These are phyloP conservation scores for Conistra vaccinii DNA, from an alignment of 2,888 invertebrate species.

Conservation along the genomic window DNA sequence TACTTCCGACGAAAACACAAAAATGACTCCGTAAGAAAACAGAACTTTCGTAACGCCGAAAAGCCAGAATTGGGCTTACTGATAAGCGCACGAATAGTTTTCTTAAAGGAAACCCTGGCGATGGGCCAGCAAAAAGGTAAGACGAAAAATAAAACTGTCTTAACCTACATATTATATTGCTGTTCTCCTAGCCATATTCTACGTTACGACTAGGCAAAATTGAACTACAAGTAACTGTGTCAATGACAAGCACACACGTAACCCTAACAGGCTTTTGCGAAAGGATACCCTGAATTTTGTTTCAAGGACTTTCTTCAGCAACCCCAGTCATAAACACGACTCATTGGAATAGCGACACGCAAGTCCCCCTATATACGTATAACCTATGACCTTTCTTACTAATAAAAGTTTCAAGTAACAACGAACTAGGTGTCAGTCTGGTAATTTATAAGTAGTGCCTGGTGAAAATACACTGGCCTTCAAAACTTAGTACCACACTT, in stretches of 20 bases:
- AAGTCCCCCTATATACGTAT: conserved; percentile 68
- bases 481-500: too few relatives aligned
- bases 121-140: conserved; percentile 57
- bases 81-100: conserved; percentile 54
- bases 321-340: conserved; percentile 71
- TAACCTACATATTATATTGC: conserved; percentile 38
- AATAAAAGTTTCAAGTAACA: conserved; percentile 55
- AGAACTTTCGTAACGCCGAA: conserved; percentile 7
- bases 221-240: conserved; percentile 70
- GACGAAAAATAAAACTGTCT: conserved; percentile 56
- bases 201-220: conserved; percentile 32
- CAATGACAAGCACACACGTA: conserved; percentile 74
- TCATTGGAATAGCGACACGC: conserved; percentile 76
- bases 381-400: conserved; percentile 73
- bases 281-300: conserved; percentile 73
- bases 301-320: conserved; percentile 77
- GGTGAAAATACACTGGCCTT: too few relatives aligned
- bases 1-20: conserved; percentile 14
- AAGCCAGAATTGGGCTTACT: conserved; percentile 44
- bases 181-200: conserved; percentile 20
- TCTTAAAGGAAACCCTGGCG: conserved; percentile 52
- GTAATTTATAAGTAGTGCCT: conserved; percentile 33
- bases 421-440: conserved; percentile 47
- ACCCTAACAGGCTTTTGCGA: conserved; percentile 67
- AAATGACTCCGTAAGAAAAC: conserved; percentile 21